Percentiles rank a stretch among this genome's conserved stretches.
phyloP scores from a whole-genome alignment of 1,140 invertebrate genomes.

The Chlorops oryzae region DNA sequence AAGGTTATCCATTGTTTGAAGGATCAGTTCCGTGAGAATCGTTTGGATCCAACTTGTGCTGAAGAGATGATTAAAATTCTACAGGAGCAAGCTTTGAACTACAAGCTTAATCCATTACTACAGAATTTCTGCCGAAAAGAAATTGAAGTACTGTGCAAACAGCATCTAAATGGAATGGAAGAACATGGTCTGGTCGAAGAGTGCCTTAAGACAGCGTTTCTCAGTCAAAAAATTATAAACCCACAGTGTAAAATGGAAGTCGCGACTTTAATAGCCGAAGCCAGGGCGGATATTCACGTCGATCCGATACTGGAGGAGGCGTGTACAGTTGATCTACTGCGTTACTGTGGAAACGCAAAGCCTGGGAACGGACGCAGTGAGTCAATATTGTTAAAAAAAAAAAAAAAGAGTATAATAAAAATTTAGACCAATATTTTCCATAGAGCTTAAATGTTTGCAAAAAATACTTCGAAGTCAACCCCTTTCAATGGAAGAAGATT shows the following conservation, averaged over 20 bases:
- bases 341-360: constrained; percentile 73
- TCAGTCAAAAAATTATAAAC: constrained; percentile 64
- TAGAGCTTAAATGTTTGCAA: constrained; percentile 78
- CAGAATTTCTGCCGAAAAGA: constrained; percentile 69
- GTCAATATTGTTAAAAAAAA: constrained; percentile 35
- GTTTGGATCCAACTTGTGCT: constrained; percentile 69
- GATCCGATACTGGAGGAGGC: constrained; percentile 73
- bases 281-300: constrained; percentile 74
- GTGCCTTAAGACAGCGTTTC: constrained; percentile 79
- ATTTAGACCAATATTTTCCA: constrained; percentile 37
- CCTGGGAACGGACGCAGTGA: constrained; percentile 81
- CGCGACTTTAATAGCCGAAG: constrained; percentile 71
- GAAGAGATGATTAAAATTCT: constrained; percentile 74
- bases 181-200: constrained; percentile 66
- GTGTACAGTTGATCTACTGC: constrained; percentile 73
- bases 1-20: constrained; percentile 67
- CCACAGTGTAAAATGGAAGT: constrained; percentile 73
- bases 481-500: constrained; percentile 66
- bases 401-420: background rate
- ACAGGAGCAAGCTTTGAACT: constrained; percentile 80
- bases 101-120: constrained; percentile 77
- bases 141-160: constrained; percentile 58
- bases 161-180: constrained; percentile 50
- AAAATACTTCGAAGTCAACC: constrained; percentile 61
- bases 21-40: constrained; percentile 67